Base-by-base conservation (phyloP, 2,113 vertebrate species). In the Labeo rohita region DNA sequence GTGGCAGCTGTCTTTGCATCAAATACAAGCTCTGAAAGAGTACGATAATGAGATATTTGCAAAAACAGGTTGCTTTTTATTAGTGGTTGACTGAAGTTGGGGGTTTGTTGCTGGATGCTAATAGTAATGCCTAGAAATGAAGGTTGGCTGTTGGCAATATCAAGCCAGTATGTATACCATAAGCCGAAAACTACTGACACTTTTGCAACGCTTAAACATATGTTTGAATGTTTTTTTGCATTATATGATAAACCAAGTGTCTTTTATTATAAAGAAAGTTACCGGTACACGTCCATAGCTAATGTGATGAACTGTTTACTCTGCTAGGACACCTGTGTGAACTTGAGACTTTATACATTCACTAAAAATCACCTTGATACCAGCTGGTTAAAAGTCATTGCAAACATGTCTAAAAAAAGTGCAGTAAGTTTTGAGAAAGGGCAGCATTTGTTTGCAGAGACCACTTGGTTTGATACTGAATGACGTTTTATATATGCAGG, bases 21-120 rank as follows among this genome's bases (percentile, higher is more conserved):
- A 80, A 77, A 13, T 49, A 66, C 18, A 9, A n/a, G 45, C 39
- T 39, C 8, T 52, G 49, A 47, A 78, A 83, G 34, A 43, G 34
- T 18, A 12, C 23, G 28, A 82, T 36, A 83, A 80, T 13, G 49
- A 59, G 45, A 87, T 43, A 43, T 50, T 65, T 80, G 45, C 23
- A 28, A 12, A 73, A 82, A 82, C 59, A 49, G n/a, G 59, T 49
- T 47, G 59, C 8, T 82, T 52, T 65, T 70, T 21, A 83, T 70
- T 34, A 76, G 74, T 52, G 74, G n/a, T 34, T 77, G 74, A 54
- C 8, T 77, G 49, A 54, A 36, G 23, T 10, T 6, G 34, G n/a
- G 34, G 13, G 0, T 0, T 43, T 70, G 34, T 72, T 45, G 8
- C 0, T 73, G n/a, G 39, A 73, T 47, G 16, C 18, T 43, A 36